Evolutionary conservation across 1,140 invertebrate species (phyloP), one percentile per base, ranked within the genome.

Genomic region (Anoplophora glabripennis): DNA sequence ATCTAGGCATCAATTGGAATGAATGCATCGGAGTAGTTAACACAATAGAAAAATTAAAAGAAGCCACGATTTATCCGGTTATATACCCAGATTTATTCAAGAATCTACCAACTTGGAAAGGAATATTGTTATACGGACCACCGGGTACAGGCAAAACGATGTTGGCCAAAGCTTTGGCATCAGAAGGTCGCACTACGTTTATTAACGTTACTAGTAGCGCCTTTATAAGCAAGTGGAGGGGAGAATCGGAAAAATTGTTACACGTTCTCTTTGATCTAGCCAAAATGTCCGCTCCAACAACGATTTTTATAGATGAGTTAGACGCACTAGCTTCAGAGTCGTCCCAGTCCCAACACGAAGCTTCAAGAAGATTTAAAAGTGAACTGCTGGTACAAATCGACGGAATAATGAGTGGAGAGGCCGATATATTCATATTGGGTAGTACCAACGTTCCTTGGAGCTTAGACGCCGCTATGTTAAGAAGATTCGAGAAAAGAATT

Each of bases 241-340:
- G 94, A 0, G 94, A 98, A 66, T 96, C 93, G 0, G 94, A 97
- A 79, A 97, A 96, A 76, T 86, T 95, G 61, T 82, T 95, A 36
- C 85, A 90, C 81, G 83, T 94, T 0, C 77, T 97, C 11, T 93
- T 93, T 63, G 90, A 95, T 62, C 82, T 95, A 80, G 96, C 96
- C 0, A 83, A 88, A 62, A 57, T 66, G 38, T 88, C 93, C 72
- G 87, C 94, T 0, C 96, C 96, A 0, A 90, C 92, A 1, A 93
- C 93, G 36, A 94, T 99, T 64, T 99, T 99, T 76, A 87, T 99
- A 35, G 96, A 99, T 74, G 96, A 99, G 78, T 88, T 98, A 46
- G 96, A 99, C 73, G 89, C 92, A 21, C 78, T 98, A 11, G 88
- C 90, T 4, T 88, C 88, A 0, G 83, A 84, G 53, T 76, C 89